Evolutionary conservation across 1,140 invertebrate genomes (phyloP).

Genomic region (Argopecten irradians): DNA sequence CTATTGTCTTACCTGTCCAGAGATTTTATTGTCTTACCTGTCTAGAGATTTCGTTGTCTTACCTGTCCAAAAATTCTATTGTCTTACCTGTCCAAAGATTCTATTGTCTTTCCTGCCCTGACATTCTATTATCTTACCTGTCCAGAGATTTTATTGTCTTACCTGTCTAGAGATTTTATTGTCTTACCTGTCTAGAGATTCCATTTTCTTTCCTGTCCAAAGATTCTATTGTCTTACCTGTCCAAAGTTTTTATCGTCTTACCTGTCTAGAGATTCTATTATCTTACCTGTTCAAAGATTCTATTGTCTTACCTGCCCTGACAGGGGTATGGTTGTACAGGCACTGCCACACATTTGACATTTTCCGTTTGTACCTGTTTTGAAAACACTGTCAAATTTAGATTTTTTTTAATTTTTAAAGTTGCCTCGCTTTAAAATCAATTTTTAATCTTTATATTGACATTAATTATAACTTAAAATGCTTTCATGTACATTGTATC

Average conservation of each 20-base stretch:
- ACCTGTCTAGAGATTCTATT: background rate
- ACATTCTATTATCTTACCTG: background rate
- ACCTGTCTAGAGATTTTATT: background rate
- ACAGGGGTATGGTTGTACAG: background rate
- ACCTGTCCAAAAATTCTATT: background rate
- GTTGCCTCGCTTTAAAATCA: too few species aligned
- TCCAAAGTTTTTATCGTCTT: background rate
- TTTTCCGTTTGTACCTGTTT: conserved; percentile 54
- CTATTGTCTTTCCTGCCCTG: background rate
- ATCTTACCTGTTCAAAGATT: background rate
- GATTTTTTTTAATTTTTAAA: background rate
- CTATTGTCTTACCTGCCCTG: background rate
- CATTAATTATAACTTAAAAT: too few species aligned
- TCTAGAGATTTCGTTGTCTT: background rate
- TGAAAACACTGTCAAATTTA: background rate
- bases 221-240: background rate
- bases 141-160: background rate
- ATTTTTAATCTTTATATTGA: too few species aligned
- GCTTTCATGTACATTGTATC: too few species aligned
- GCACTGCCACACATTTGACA: conserved; percentile 58
- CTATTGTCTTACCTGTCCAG: background rate
- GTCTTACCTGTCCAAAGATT: background rate
- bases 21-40: background rate
- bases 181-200: background rate
- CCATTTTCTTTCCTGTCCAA: background rate